A percentile compares a stretch with the other conserved stretches of the same genome.
Conservation (phyloP, 2,888 invertebrate genomes). For the Lamellibrachia satsuma region DNA sequence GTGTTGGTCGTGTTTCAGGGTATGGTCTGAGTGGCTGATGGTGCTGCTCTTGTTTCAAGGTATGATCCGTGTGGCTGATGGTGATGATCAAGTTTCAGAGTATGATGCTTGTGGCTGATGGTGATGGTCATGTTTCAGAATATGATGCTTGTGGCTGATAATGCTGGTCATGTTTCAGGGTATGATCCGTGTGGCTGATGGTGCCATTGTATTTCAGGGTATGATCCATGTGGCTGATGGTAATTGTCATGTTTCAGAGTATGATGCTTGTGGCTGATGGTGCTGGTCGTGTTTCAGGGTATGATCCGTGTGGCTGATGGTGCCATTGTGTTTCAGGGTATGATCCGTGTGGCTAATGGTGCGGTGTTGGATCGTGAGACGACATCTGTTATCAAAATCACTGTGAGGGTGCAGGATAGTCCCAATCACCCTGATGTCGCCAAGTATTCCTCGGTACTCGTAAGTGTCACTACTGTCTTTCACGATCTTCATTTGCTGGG, state of each 20-base stretch:
- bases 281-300: not conserved
- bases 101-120: not conserved
- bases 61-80: not conserved
- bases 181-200: not conserved
- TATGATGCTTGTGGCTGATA: not conserved
- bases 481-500: not conserved
- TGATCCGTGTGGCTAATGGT: conserved; percentile 77
- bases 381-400: conserved; percentile 76
- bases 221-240: not conserved
- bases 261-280: not conserved
- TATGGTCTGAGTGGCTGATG: not conserved
- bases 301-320: not conserved
- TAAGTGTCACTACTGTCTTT: conserved; percentile 63
- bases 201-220: not conserved
- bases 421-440: conserved; percentile 73
- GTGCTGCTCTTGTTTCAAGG: not conserved
- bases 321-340: conserved; percentile 46
- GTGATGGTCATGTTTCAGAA: not conserved
- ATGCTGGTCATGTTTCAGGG: not conserved
- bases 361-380: conserved; percentile 82
- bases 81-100: too few relatives aligned
- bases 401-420: conserved; percentile 83
- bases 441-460: conserved; percentile 79
- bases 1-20: not conserved
- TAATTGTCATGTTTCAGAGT: not conserved